Evolutionary conservation across 1,140 invertebrate species (phyloP).

Genomic region (Lineus longissimus): DNA sequence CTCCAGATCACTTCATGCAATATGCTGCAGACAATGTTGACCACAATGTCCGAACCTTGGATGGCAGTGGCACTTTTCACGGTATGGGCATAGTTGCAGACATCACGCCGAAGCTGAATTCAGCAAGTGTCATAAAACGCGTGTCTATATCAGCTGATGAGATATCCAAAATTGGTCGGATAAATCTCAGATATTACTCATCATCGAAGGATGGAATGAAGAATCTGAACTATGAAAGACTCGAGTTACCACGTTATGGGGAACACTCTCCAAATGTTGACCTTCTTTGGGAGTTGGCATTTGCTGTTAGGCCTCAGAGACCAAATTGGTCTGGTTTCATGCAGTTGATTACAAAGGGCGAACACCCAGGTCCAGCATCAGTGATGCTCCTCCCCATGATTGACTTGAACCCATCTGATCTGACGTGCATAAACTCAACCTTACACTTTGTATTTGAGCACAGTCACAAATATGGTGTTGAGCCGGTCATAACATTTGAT

Average conservation of each 20-base stretch:
- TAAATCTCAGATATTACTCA: not conserved
- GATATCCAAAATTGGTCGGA: not conserved
- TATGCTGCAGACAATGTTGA: slow-evolving; percentile 36
- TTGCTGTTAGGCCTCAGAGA: not conserved
- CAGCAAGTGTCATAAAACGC: not conserved
- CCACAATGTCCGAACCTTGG: slow-evolving; percentile 13
- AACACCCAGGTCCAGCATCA: slow-evolving; percentile 26
- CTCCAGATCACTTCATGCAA: slow-evolving; percentile 20
- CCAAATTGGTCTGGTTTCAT: slow-evolving; percentile 18
- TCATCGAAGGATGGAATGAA: not conserved
- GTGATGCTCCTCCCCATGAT: slow-evolving; percentile 35
- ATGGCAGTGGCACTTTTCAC: slow-evolving; percentile 34
- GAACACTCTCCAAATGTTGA: not conserved
- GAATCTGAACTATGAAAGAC: not conserved
- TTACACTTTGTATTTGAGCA: slow-evolving; percentile 27
- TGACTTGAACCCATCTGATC: slow-evolving; percentile 32
- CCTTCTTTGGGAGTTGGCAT: slow-evolving; percentile 5
- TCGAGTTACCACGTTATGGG: not conserved
- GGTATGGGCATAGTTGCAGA: slow-evolving; percentile 26
- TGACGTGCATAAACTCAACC: slow-evolving; percentile 34
- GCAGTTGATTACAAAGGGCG: slow-evolving; percentile 18
- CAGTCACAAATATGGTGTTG: slow-evolving; percentile 13
- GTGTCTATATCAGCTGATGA: not conserved
- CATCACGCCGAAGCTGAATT: slow-evolving; percentile 8
- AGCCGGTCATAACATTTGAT: slow-evolving; percentile 34